phyloP scores from a whole-genome alignment of 2,888 invertebrate genomes.

The Pollenia amentaria region DNA sequence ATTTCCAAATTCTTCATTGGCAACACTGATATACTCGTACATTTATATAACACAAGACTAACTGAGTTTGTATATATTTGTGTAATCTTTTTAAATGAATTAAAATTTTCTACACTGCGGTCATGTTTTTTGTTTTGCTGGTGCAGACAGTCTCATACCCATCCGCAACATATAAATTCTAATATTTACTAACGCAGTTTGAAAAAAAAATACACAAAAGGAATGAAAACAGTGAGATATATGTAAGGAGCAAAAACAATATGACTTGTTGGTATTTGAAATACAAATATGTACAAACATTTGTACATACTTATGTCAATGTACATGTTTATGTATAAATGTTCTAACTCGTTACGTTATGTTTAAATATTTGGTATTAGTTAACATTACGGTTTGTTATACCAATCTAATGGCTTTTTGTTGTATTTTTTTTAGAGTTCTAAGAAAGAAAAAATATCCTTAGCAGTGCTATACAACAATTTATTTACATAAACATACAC shows the following conservation, averaged over 20 bases:
- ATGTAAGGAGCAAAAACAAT: slow-evolving; percentile 28
- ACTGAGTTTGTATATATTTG: slow-evolving; percentile 15
- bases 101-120: slow-evolving; percentile 71
- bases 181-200: slow-evolving; percentile 30
- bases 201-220: neutral
- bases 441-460: slow-evolving; percentile 53
- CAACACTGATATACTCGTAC: too few species aligned
- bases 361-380: slow-evolving; percentile 11
- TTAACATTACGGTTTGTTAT: slow-evolving; percentile 37
- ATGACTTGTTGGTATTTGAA: slow-evolving; percentile 38
- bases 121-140: slow-evolving; percentile 55
- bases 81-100: slow-evolving; percentile 62
- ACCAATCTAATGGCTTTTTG: slow-evolving; percentile 56
- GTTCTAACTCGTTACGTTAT: neutral
- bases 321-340: neutral
- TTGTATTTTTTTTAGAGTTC: slow-evolving; percentile 48
- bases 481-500: neutral
- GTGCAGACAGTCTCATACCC: slow-evolving; percentile 63
- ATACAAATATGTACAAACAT: neutral
- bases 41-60: neutral
- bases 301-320: neutral
- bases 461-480: neutral
- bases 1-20: too few species aligned
- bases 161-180: slow-evolving; percentile 55
- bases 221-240: slow-evolving; percentile 15